Evolutionary conservation across 2,797 vertebrate species (phyloP), one percentile per base, ranked within the genome.

Genomic region (Fratercula arctica): DNA sequence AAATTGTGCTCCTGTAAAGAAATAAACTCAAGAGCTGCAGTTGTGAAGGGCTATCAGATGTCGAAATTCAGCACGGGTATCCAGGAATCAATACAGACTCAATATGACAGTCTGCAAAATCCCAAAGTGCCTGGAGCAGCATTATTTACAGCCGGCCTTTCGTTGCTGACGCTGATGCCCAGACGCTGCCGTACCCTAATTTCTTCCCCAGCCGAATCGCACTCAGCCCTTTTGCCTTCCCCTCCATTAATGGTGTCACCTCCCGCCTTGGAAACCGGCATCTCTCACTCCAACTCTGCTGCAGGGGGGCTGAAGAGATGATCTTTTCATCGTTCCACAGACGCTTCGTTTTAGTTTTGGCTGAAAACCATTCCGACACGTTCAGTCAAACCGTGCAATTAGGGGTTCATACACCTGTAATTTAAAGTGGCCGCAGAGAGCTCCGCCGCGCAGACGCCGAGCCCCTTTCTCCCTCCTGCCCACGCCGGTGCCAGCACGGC

Each of bases 71-170:
- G 80, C 85, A 78, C 64, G 79, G 64, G 66, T 29, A 31, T 16
- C 46, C 54, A 84, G 76, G 73, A 80, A 86, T 96, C 83, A 4
- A 81, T 88, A 35, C 0, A 83, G 69, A 61, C 83, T 66, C 76
- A 11, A 2, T 23, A 41, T 8, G 26, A 87, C 82, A 78, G 73
- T 19, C 82, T 60, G 59, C 48, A 84, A 50, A 76, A 69, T 16
- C 83, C 70, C 77, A 3, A 15, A 72, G 35, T 66, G 72, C 79
- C 45, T 3, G 77, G 26, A 72, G 72, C 70, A 90, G 96, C 75
- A 16, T 48, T 87, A 86, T 72, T 96, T 90, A 83, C 69, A 72
- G 16, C 45, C 20, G 63, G 69, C 59, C 74, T 50, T 35, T 73
- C 1, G 0, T 0, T 84, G 80, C 85, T 63, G 84, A 25, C 73